A percentile compares a stretch with the other conserved stretches of the same genome.
These are phyloP conservation scores for Peromyscus eremicus DNA, from an alignment of 2,797 vertebrate species.

Conservation along the genomic window DNA sequence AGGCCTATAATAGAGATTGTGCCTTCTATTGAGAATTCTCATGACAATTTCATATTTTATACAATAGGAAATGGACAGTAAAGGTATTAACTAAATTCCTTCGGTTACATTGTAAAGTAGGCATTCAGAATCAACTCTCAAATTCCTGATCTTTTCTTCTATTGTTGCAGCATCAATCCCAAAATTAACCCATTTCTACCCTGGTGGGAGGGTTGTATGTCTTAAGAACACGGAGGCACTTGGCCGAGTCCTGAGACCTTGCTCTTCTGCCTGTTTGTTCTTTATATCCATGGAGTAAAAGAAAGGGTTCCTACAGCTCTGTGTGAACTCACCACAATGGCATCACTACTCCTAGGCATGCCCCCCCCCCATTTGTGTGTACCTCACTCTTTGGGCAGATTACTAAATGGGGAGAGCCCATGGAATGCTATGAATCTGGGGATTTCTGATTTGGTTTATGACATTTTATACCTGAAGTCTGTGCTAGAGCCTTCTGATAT, in stretches of 20 bases:
- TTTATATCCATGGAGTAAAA: not conserved
- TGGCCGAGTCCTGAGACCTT: not conserved
- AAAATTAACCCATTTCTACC: not conserved
- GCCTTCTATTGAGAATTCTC: not conserved
- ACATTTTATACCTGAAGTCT: not conserved
- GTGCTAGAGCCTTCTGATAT: not conserved
- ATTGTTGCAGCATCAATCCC: too few relatives aligned
- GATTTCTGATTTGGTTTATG: not conserved
- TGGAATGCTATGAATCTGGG: not conserved
- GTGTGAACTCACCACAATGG: not conserved
- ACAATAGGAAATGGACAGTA: conserved; percentile 5
- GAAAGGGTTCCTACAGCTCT: not conserved
- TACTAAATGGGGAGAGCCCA: not conserved
- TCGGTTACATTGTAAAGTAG: not conserved
- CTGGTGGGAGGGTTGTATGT: not conserved
- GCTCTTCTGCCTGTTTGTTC: not conserved
- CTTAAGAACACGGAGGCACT: not conserved
- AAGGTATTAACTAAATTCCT: not conserved
- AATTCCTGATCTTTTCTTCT: not conserved
- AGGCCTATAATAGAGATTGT: not conserved
- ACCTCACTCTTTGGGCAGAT: not conserved
- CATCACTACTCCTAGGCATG: not conserved
- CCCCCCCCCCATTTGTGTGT: not conserved
- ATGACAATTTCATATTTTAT: not conserved
- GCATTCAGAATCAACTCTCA: not conserved